Percentiles rank a stretch among this genome's conserved stretches.
phyloP scores from a whole-genome alignment of 2,113 vertebrate genomes.

The Ailurus styani region DNA sequence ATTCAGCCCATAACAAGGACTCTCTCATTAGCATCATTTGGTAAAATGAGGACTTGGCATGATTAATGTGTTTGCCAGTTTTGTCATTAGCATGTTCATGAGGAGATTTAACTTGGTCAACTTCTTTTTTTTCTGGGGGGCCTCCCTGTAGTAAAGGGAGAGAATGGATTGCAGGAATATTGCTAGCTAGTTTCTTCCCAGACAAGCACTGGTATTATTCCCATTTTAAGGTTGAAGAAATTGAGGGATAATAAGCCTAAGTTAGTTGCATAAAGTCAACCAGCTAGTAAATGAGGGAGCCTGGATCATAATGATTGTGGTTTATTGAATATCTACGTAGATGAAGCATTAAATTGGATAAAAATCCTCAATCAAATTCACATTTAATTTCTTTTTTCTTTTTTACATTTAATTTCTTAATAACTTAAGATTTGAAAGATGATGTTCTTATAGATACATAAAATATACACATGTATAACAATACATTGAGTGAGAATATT shows the following conservation, averaged over 20 bases:
- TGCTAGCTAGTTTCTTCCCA: neutral
- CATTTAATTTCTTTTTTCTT: neutral
- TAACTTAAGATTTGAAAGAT: conserved; percentile 23
- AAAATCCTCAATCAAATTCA: neutral
- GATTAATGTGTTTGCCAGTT: neutral
- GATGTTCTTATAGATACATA: neutral
- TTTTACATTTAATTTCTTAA: neutral
- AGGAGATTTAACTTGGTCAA: neutral
- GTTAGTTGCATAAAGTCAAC: neutral
- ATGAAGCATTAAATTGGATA: neutral
- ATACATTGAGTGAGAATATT: neutral
- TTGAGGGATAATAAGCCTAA: neutral
- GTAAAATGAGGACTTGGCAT: neutral
- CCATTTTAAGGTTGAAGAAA: neutral
- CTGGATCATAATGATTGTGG: neutral
- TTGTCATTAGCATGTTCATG: neutral
- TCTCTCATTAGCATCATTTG: neutral
- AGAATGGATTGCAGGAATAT: neutral
- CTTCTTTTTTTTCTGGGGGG: neutral
- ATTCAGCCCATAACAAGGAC: neutral
- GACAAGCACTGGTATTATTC: neutral
- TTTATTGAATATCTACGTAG: neutral
- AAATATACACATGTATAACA: neutral
- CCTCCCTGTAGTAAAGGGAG: neutral
- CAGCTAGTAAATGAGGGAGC: neutral